Evolutionary conservation across 2,113 vertebrate species (phyloP).

Genomic region (Eulemur macaco): DNA sequence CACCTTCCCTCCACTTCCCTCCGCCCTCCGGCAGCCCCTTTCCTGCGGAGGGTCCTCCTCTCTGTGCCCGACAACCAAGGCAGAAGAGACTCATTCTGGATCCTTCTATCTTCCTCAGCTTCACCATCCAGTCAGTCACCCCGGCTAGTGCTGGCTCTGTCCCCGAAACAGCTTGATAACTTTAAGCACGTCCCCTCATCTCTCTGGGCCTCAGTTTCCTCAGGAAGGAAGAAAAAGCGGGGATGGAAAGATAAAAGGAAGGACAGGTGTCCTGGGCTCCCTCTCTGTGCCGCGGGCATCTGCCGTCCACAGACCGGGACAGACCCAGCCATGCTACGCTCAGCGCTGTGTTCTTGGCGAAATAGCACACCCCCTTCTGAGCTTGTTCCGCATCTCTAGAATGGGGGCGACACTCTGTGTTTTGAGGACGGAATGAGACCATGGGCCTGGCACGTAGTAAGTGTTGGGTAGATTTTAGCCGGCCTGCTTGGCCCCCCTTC

Average conservation of each 20-base stretch:
- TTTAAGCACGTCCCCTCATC: not conserved
- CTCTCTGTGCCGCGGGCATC: not conserved
- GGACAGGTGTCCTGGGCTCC: not conserved
- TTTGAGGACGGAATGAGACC: not conserved
- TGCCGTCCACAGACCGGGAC: too few species aligned
- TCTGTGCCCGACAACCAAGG: not conserved
- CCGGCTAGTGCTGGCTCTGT: not conserved
- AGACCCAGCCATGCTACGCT: not conserved
- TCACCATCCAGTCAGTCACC: not conserved
- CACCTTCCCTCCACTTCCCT: not conserved
- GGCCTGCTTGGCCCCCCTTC: not conserved
- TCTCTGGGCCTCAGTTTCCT: not conserved
- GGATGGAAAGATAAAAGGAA: not conserved
- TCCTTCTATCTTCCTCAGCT: not conserved
- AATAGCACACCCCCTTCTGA: not conserved
- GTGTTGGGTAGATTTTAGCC: fast-evolving
- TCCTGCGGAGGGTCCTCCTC: not conserved
- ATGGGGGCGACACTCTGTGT: not conserved
- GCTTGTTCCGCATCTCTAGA: not conserved
- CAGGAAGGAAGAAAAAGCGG: not conserved
- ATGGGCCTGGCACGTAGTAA: not conserved
- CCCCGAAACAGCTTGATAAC: not conserved
- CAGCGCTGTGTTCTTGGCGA: not conserved
- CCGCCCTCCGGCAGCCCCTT: not conserved
- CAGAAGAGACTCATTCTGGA: not conserved